A percentile compares a stretch with the other conserved stretches of the same genome.
Conservation (phyloP, 2,797 vertebrate genomes). For the Acanthurus tractus region DNA sequence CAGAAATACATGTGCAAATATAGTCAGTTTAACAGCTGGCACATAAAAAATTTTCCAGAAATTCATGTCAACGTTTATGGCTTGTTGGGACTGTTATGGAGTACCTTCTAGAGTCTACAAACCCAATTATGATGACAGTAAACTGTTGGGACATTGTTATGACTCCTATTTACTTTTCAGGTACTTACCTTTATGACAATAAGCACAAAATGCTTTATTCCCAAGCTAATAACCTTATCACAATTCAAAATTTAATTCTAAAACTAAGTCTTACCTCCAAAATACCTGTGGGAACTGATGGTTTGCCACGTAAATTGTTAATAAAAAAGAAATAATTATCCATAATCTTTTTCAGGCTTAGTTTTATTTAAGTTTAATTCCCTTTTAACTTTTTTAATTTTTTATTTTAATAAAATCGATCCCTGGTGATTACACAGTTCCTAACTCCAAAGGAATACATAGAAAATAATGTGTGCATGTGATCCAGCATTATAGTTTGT, state of each 20-base stretch:
- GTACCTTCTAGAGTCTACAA: neutral
- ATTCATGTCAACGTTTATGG: neutral
- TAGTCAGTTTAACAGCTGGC: conserved; percentile 5
- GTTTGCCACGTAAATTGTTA: too few relatives aligned
- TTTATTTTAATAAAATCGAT: too few relatives aligned
- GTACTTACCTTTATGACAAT: neutral
- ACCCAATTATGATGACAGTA: neutral
- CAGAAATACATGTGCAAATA: neutral
- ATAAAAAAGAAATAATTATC: too few relatives aligned
- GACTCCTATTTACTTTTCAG: neutral
- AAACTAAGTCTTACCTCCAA: too few relatives aligned
- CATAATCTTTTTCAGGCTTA: too few relatives aligned
- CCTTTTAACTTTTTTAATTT: too few relatives aligned
- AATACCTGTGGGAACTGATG: too few relatives aligned
- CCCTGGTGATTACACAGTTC: neutral
- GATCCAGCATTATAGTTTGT: neutral
- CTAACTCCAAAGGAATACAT: neutral
- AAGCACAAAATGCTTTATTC: too few relatives aligned
- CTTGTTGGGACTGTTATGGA: conserved; percentile 1
- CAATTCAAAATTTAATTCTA: too few relatives aligned
- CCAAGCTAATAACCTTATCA: too few relatives aligned
- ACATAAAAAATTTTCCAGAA: conserved; percentile 1
- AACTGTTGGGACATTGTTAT: neutral
- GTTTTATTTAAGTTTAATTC: too few relatives aligned
- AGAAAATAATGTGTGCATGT: neutral